Conservation (phyloP, 1,140 invertebrate species). For the Paraescarpia echinospica region DNA sequence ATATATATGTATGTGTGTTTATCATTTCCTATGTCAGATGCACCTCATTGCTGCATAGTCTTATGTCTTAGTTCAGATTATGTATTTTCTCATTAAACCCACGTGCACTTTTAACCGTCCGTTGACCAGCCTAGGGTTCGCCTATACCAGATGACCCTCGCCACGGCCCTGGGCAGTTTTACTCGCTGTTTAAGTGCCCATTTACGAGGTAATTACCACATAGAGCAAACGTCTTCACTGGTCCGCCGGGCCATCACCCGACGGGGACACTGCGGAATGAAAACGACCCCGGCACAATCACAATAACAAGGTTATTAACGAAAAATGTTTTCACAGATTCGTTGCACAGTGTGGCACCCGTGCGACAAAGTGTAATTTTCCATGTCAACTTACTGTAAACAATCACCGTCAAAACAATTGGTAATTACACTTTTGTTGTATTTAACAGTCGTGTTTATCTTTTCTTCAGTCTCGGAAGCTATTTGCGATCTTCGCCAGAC, state of each 20-base stretch:
- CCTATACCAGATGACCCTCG: background rate
- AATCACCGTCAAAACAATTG: background rate
- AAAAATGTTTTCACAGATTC: too few relatives aligned
- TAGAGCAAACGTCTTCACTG: background rate
- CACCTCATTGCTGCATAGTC: too few relatives aligned
- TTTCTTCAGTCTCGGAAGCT: too few relatives aligned
- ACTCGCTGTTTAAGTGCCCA: background rate
- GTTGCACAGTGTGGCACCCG: too few relatives aligned
- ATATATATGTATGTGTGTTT: too few relatives aligned
- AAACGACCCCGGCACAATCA: background rate
- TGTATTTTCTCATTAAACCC: background rate
- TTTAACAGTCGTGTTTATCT: too few relatives aligned
- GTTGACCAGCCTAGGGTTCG: background rate
- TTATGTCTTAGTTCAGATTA: background rate
- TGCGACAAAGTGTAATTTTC: background rate
- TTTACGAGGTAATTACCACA: conserved; percentile 1
- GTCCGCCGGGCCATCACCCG: background rate
- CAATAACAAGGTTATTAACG: background rate
- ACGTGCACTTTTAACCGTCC: background rate
- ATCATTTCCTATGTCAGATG: too few relatives aligned
- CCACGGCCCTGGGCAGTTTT: background rate
- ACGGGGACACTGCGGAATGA: background rate
- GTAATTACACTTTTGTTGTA: background rate
- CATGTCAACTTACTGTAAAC: background rate
- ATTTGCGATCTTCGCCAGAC: too few relatives aligned